A percentile compares a stretch with the other conserved stretches of the same genome.
Conservation (phyloP, 2,888 invertebrate species). For the Hecatera dysodea region DNA sequence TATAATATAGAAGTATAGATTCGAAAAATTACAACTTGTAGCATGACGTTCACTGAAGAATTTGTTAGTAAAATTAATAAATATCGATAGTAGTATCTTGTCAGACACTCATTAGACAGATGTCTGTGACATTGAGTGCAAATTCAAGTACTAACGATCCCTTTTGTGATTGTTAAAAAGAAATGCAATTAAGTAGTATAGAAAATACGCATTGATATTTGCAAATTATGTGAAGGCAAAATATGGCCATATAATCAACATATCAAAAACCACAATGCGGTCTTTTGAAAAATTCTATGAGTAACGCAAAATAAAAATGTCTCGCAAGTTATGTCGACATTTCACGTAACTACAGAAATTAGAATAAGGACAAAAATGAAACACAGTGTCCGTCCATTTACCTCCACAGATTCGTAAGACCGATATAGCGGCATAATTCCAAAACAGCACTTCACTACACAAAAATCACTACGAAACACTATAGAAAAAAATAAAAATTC, state of each 20-base stretch:
- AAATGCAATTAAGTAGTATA: background rate
- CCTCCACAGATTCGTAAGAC: slow-evolving; percentile 57
- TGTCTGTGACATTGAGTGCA: background rate
- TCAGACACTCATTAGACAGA: slow-evolving; percentile 4
- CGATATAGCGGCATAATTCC: slow-evolving; percentile 25
- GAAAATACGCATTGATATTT: no score
- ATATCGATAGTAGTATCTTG: background rate
- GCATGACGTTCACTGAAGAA: background rate
- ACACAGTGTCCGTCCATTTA: slow-evolving; percentile 17
- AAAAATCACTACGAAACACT: background rate
- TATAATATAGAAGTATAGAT: background rate
- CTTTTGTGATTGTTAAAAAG: slow-evolving; percentile 2
- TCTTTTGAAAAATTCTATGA: no score
- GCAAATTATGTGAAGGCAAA: no score
- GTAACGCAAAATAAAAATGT: no score
- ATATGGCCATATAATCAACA: no score
- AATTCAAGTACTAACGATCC: background rate
- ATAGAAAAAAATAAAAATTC: background rate
- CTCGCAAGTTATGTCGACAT: no score
- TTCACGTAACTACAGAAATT: background rate
- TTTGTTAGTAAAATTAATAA: background rate
- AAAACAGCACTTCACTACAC: slow-evolving; percentile 8
- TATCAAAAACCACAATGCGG: no score
- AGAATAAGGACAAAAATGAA: background rate
- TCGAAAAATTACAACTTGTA: background rate